Base-by-base conservation (phyloP, 2,113 vertebrate species). In the Elephas maximus region DNA sequence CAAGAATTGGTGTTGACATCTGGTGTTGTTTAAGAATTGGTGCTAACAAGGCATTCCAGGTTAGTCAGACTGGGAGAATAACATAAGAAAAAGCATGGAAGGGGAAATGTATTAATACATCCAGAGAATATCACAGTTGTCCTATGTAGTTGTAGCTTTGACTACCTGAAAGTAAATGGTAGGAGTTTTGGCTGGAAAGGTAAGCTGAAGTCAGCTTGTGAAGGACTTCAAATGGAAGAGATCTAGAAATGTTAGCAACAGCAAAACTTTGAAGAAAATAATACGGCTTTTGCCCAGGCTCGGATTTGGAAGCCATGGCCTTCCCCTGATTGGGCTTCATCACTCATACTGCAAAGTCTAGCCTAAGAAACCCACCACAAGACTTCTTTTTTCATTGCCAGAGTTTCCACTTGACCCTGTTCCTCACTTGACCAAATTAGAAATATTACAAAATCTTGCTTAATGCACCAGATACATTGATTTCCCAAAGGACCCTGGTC, bases 401-500 rank as follows among this genome's bases (percentile, higher is more conserved):
- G 0, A 48, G 2, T 80, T 92, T 53, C 41, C 6, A 76, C 30
- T 88, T 91, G 63, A 67, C 37, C 12, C 3, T 83, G 20, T 60
- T 8, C 1, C 41, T 6, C 2, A 57, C 20, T 17, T 57, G 88
- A 15, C 65, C 87, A 83, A 83, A 37, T 82, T 77, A 88, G n/a
- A 91, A 84, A 88, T 76, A 53, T 88, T 96, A 63, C 12, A 92
- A 90, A 87, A 44, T 23, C 14, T 53, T 60, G 44, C 11, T 92
- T 84, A 92, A 45, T 92, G 28, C 57, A 81, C 37, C 76, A 95
- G 28, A 80, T 65, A 78, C 0, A 15, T 18, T 6, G n/a, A 93
- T 88, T 92, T 71, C 48, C 30, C n/a, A 63, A 92, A 88, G 73
- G 28, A 94, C 2, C 81, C 20, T 95, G 33, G 2, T 57, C 51